Base-by-base conservation (phyloP, 2,888 invertebrate species). In the Halictus quadricinctus region DNA sequence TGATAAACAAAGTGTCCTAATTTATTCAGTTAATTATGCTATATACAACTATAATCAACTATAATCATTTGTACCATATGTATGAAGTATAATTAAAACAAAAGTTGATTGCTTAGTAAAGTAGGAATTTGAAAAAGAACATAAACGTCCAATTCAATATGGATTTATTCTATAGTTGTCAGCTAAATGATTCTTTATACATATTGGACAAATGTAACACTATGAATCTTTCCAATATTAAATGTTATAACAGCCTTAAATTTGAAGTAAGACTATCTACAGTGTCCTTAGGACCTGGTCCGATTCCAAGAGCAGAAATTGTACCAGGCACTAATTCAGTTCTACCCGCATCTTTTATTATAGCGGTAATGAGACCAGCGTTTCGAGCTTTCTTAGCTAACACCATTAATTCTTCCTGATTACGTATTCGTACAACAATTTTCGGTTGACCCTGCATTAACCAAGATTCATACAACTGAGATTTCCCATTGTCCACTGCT, bases 301-400 rank as follows among this genome's bases (percentile, higher is more conserved):
- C 97, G 83, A 97, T 95, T n/a, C 97, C 97, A 74, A 97, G 92
- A 15, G 97, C 97, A 12, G 97, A 97, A 54, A 95, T 95, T 21
- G 97, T 97, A 3, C 97, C 97, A 75, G 95, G 93, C 41, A 95
- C 95, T 64, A 97, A 95, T 94, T 97, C 97, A 21, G 97, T 97
- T 90, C 95, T 95, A 0, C 97, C 97, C 29, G 97, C 97, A 95
- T 97, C 97, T 86, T 95, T 94, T 87, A 94, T 93, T 21, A 93
- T 54, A 5, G 91, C 90, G 25, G 91, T 91, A n/a, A 97, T 96
- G 25, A 97, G 89, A 73, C 95, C 96, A 43, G 95, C 94, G 8
- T 95, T 90, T 70, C 93, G 92, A 0, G 97, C 97, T 84, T 94
- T 92, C 60, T 94, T 90, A 48, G 95, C 95, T 70, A 97, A 90